Evolutionary conservation across 30 jellyfish, hydroid and myxozoan species (phyloP), one percentile per base, ranked within the genome.

Genomic region (Turritopsis rubra): DNA sequence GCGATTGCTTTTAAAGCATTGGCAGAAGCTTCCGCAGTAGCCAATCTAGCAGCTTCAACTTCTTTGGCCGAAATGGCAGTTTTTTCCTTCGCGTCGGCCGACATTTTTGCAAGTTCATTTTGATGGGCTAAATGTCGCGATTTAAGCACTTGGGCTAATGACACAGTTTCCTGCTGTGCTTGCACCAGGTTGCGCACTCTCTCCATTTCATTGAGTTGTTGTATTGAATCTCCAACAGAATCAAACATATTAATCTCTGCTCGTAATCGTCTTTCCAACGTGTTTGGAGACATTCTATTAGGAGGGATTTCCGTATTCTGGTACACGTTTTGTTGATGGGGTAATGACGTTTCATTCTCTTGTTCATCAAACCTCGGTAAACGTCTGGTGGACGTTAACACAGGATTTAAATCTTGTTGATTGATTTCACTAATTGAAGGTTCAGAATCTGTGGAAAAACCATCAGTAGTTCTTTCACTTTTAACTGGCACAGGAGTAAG

Each of bases 101-200:
- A 83, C 91, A 87, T 23, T 72, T 81, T 80, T 17, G 85, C 95
- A 18, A 91, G 91, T 30, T 91, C 98, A 52, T 81, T 90, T 28
- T 81, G 87, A 75, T 91, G 87, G 28, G 95, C 91, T 7, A 82
- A 79, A 76, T 87, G 96, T 24, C 96, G 72, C 1, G 94, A 83
- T 92, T 91, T 87, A 26, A 91, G 52, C 22, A 87, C 91, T 74
- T 91, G 97, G 20, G 97, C 97, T 75, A 91, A 54, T 19, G 97
- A 81, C 29, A 87, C 97, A 0, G 95, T 87, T 77, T 91, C 96
- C 79, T 91, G 97, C 79, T 91, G 97, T 20, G 97, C 97, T 77
- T 86, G 84, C 28, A 81, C 78, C 23, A 91, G 84, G 29, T 82
- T 92, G 53, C 96, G 60, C 9, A 91, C 91, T 23, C 95, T 68